Base-by-base conservation (phyloP, 2,113 vertebrate species). In the Nannobrachium achirus region DNA sequence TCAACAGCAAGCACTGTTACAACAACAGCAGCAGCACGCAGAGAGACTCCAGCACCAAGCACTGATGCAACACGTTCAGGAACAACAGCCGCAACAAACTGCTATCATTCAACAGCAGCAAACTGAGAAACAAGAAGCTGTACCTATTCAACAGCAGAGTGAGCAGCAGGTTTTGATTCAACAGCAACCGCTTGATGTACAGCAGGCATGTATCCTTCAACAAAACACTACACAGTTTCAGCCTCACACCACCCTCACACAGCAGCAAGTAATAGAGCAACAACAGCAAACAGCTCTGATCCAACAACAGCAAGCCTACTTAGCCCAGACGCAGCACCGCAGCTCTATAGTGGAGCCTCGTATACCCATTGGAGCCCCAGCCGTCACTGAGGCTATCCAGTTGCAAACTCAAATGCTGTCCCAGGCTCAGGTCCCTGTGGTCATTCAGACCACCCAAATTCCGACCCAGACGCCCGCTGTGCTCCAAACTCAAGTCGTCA, bases 231-330 rank as follows among this genome's bases (percentile, higher is more conserved):
- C 75, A 60, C 80, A 72, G 52, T 81, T 81, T 66, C 61, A 79
- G 15, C 41, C 82, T 53, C 84, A 82, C 25, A 8, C 80, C 5
- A 50, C 72, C 25, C 69, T 77, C 65, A 68, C 63, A 40, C 84
- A 86, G 40, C 78, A 88, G 49, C 89, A 89, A 66, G 18, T 75
- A 10, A 61, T 80, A 48, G 86, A 88, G 57, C 80, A 89, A 39
- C 84, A 88, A 53, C 83, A 81, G 63, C 83, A 82, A 42, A 71
- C 75, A 55, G 58, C 57, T 13, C 41, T 85, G 41, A 73, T 80
- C 57, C 86, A 90, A 45, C 89, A 89, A 62, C 88, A 90, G 50
- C 83, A 90, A 68, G 57, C 69, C 14, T 82, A 86, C 60, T 56
- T 40, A 49, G 41, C 65, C 25, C 87, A 83, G 65, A 56, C 79